phyloP scores from a whole-genome alignment of 2,113 vertebrate genomes.

The Hypanus sabinus region DNA sequence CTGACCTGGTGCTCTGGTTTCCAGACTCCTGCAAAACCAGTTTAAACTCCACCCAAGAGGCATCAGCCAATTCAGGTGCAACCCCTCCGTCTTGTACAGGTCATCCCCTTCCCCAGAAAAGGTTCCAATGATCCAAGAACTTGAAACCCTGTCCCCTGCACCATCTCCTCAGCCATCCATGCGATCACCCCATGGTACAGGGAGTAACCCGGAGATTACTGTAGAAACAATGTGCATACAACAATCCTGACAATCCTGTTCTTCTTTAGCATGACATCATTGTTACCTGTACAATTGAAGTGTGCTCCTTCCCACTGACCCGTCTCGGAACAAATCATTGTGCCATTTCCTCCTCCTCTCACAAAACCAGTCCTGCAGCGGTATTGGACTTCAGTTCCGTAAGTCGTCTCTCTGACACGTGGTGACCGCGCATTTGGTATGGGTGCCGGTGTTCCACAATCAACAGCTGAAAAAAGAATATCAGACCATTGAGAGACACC shows the following conservation, averaged over 20 bases:
- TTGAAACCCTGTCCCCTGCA: too few species aligned
- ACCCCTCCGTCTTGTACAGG: too few species aligned
- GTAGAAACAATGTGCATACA: neutral
- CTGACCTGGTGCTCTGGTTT: too few species aligned
- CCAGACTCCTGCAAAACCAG: too few species aligned
- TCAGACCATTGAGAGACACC: neutral
- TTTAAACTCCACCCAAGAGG: too few species aligned
- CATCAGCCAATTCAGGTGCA: too few species aligned
- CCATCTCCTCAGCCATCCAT: too few species aligned
- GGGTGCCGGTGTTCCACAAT: constrained; percentile 53
- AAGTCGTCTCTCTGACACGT: constrained; percentile 48
- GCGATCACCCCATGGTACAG: too few species aligned
- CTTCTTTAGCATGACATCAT: neutral
- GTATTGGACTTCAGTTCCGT: constrained; percentile 48
- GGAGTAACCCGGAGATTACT: neutral
- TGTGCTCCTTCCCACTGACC: constrained; percentile 53
- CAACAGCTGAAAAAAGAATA: constrained; percentile 49
- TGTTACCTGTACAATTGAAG: constrained; percentile 59
- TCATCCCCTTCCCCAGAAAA: too few species aligned
- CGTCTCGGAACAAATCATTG: constrained; percentile 52
- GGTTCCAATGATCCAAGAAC: too few species aligned
- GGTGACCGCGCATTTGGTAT: constrained; percentile 40
- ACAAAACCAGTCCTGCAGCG: constrained; percentile 54
- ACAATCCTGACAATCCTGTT: neutral
- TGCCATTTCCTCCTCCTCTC: constrained; percentile 49